Percentiles rank a stretch among this genome's conserved stretches.
Conservation (phyloP, 2,888 invertebrate genomes). For the Parthenolecanium corni region DNA sequence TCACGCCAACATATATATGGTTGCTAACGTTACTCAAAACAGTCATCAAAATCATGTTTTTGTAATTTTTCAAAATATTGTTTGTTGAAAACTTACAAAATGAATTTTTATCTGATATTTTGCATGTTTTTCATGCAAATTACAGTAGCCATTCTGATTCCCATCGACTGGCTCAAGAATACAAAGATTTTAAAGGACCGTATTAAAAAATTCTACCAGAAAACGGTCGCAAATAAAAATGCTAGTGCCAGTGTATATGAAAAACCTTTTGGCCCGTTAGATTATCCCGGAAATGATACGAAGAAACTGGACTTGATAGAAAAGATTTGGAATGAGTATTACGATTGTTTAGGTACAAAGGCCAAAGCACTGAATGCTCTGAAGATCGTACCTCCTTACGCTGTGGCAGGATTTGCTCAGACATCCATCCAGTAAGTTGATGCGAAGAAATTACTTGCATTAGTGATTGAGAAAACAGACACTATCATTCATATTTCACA, state of each 20-base stretch:
- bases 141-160: not conserved
- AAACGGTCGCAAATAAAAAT: not conserved
- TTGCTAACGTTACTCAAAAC: too few relatives aligned
- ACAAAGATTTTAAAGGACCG: not conserved
- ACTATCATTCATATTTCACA: constrained; percentile 31
- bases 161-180: too few relatives aligned
- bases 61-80: too few relatives aligned
- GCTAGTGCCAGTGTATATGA: constrained; percentile 22
- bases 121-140: not conserved
- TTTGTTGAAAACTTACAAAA: too few relatives aligned
- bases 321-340: constrained; percentile 46
- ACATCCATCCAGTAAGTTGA: constrained; percentile 39
- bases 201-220: not conserved
- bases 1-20: too few relatives aligned
- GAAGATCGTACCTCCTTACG: constrained; percentile 38
- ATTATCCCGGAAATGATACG: constrained; percentile 42
- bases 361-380: constrained; percentile 35
- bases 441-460: not conserved
- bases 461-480: not conserved
- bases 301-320: constrained; percentile 36
- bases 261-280: constrained; percentile 25
- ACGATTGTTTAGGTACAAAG: constrained; percentile 41
- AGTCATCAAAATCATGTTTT: too few relatives aligned
- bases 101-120: not conserved
- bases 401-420: constrained; percentile 41